Conservation (phyloP, 2,113 vertebrate species). For the Mustelus asterias region DNA sequence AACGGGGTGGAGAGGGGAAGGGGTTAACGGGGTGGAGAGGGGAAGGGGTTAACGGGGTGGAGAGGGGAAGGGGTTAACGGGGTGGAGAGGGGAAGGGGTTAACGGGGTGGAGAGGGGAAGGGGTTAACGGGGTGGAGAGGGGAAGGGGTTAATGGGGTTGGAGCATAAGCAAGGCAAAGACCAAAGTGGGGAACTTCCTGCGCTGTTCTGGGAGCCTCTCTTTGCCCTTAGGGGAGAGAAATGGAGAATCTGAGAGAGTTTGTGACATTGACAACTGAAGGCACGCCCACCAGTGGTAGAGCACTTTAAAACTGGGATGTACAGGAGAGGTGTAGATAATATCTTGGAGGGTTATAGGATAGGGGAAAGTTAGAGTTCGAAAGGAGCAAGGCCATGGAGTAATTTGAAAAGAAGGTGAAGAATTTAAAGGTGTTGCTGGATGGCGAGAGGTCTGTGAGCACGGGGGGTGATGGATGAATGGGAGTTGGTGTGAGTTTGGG, state of each 20-base stretch:
- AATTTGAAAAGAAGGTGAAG: neutral
- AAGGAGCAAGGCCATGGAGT: neutral
- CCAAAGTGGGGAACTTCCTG: neutral
- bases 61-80: no score
- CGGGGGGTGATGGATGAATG: neutral
- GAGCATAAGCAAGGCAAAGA: neutral
- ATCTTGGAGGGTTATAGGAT: neutral
- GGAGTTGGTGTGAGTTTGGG: neutral
- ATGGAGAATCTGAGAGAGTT: neutral
- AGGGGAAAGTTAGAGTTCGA: neutral
- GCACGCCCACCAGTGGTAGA: neutral
- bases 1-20: no score
- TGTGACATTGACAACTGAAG: neutral
- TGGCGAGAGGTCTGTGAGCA: neutral
- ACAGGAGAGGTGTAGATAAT: neutral
- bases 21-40: neutral
- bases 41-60: neutral
- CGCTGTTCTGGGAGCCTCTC: no score
- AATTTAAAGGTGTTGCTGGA: neutral
- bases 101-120: no score
- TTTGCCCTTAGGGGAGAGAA: no score
- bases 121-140: no score
- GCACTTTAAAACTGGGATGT: neutral
- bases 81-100: no score
- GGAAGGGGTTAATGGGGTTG: no score